Evolutionary conservation across 2,888 invertebrate genomes (phyloP).

Genomic region (Trichogramma dendrolimi): DNA sequence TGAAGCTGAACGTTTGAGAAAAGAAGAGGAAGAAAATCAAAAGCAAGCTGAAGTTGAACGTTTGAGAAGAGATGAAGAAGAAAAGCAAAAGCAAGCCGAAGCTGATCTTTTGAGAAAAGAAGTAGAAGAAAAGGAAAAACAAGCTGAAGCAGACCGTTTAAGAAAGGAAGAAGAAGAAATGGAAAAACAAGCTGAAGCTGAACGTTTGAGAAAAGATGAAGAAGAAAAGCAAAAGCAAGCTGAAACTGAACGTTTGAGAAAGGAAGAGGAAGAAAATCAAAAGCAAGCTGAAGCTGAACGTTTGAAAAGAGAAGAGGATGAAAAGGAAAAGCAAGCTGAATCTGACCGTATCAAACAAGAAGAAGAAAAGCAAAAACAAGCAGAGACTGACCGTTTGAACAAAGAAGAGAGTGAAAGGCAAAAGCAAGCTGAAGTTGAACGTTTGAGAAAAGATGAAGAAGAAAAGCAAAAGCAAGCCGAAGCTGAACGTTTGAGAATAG

Average conservation of each 20-base stretch:
- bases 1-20: slow-evolving; percentile 28
- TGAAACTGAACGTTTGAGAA: slow-evolving; percentile 25
- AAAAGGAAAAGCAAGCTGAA: slow-evolving; percentile 21
- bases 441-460: slow-evolving; percentile 29
- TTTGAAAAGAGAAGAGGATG: slow-evolving; percentile 7
- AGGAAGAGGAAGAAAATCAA: slow-evolving; percentile 16
- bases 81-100: slow-evolving; percentile 26
- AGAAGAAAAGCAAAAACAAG: slow-evolving; percentile 22
- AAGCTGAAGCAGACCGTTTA: slow-evolving; percentile 28
- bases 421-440: slow-evolving; percentile 23
- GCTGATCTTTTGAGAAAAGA: slow-evolving; percentile 25
- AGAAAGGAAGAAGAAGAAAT: slow-evolving; percentile 24
- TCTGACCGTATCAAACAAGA: slow-evolving; percentile 30
- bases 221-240: slow-evolving; percentile 31
- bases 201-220: slow-evolving; percentile 25
- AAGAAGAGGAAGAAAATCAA: slow-evolving; percentile 27
- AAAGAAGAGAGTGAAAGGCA: slow-evolving; percentile 25
- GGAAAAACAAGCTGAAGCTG: slow-evolving; percentile 28
- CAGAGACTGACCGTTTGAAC: slow-evolving; percentile 25
- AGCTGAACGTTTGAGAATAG: slow-evolving; percentile 22
- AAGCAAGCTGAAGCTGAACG: slow-evolving; percentile 30
- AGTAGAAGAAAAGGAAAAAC: slow-evolving; percentile 26
- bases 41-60: slow-evolving; percentile 24
- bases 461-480: slow-evolving; percentile 23
- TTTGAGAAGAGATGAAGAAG: slow-evolving; percentile 20